Evolutionary conservation across 2,888 invertebrate species (phyloP).

Genomic region (Aspidapion aeneum): DNA sequence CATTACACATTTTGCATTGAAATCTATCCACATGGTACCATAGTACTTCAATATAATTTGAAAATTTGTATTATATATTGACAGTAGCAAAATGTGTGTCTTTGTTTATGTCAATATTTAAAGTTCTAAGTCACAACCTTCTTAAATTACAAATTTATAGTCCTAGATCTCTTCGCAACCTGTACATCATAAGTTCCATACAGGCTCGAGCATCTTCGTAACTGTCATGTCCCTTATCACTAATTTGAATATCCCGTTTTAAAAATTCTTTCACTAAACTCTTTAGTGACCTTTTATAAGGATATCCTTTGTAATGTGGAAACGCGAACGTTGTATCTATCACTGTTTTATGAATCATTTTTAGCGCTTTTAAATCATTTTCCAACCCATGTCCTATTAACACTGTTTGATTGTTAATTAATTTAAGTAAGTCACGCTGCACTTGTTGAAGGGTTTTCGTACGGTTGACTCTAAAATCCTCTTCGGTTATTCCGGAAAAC

Average conservation of each 20-base stretch:
- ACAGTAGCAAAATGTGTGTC: too few relatives aligned
- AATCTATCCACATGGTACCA: too few relatives aligned
- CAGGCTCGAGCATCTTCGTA: constrained; percentile 90
- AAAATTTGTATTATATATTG: too few relatives aligned
- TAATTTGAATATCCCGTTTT: constrained; percentile 76
- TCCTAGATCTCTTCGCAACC: constrained; percentile 35
- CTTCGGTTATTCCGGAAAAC: constrained; percentile 86
- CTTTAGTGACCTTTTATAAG: constrained; percentile 78
- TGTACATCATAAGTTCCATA: constrained; percentile 83
- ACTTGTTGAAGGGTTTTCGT: constrained; percentile 72
- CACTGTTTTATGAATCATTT: constrained; percentile 76
- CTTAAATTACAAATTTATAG: background rate
- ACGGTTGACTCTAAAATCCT: constrained; percentile 52
- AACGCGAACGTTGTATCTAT: constrained; percentile 90
- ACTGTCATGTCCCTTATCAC: constrained; percentile 81
- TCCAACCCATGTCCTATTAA: constrained; percentile 94
- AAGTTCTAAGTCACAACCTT: too few relatives aligned
- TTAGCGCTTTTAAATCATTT: constrained; percentile 85
- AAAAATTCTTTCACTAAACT: constrained; percentile 70
- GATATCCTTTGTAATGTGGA: constrained; percentile 81
- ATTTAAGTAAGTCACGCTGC: constrained; percentile 78
- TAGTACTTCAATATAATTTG: too few relatives aligned
- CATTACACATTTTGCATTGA: too few relatives aligned
- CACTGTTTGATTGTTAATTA: constrained; percentile 80
- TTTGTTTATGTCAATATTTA: too few relatives aligned